phyloP scores from a whole-genome alignment of 2,797 vertebrate species.

The Remorina albescens region DNA sequence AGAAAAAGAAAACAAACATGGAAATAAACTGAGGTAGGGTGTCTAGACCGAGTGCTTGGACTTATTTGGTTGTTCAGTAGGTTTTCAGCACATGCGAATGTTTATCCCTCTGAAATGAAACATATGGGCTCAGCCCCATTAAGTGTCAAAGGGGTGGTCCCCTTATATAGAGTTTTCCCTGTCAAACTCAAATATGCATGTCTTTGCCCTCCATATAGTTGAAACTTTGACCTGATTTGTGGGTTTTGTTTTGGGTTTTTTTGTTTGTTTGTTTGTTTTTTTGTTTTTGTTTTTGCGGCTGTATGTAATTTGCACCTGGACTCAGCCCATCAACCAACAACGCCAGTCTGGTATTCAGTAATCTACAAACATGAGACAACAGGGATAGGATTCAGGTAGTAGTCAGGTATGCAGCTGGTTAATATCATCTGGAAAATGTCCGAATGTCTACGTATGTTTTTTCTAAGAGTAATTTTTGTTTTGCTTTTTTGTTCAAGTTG shows the following conservation, averaged over 20 bases:
- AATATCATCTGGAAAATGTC: conserved; percentile 9
- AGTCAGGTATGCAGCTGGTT: neutral
- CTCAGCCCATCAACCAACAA: neutral
- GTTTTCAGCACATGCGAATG: conserved; percentile 80
- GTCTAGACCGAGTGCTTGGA: conserved; percentile 73
- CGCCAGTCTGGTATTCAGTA: neutral
- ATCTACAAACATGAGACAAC: no score
- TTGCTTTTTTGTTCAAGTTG: no score
- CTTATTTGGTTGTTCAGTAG: conserved; percentile 56
- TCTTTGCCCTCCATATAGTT: conserved; percentile 18
- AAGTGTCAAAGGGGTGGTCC: conserved; percentile 70
- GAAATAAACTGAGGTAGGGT: conserved; percentile 71
- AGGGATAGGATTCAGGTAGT: neutral
- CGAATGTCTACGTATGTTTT: neutral
- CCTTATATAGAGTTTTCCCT: conserved; percentile 28
- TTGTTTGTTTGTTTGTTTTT: neutral
- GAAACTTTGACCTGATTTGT: conserved; percentile 6
- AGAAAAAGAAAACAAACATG: conserved; percentile 66
- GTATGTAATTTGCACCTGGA: conserved; percentile 19
- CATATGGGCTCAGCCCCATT: conserved; percentile 68
- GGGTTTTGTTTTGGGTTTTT: neutral
- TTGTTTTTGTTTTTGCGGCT: neutral
- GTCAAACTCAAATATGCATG: conserved; percentile 55
- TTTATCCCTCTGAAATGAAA: conserved; percentile 81
- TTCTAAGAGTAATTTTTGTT: no score